phyloP scores from a whole-genome alignment of 2,888 invertebrate species.

The Stenoptilia bipunctidactyla region DNA sequence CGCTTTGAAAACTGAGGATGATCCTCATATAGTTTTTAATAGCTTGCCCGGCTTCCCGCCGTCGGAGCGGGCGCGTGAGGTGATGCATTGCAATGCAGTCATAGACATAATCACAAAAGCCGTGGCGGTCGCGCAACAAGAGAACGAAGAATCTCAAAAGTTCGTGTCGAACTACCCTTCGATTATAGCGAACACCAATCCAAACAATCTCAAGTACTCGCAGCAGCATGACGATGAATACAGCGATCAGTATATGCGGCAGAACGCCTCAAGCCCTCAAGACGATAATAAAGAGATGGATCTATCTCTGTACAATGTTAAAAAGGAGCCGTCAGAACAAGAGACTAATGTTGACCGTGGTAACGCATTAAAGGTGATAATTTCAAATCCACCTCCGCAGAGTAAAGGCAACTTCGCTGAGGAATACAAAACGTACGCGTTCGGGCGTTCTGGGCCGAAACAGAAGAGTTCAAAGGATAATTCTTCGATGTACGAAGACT shows the following conservation, averaged over 20 bases:
- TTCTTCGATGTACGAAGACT: constrained; percentile 57
- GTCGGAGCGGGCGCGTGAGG: constrained; percentile 64
- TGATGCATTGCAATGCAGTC: constrained; percentile 65
- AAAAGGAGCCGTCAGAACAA: constrained; percentile 44
- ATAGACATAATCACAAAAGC: constrained; percentile 67
- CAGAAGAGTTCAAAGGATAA: constrained; percentile 48
- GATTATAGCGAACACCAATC: constrained; percentile 42
- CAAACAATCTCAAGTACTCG: constrained; percentile 30
- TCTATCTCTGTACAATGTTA: constrained; percentile 52
- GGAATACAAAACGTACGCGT: constrained; percentile 35
- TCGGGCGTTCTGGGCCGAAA: neutral
- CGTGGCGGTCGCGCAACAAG: constrained; percentile 62
- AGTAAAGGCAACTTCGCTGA: constrained; percentile 28
- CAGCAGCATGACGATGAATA: constrained; percentile 53
- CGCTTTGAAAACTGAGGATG: constrained; percentile 50
- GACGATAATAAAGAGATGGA: constrained; percentile 63
- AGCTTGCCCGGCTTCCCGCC: constrained; percentile 70
- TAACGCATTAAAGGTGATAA: constrained; percentile 20
- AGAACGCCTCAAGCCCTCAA: constrained; percentile 42
- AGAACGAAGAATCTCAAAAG: constrained; percentile 57
- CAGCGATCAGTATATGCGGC: constrained; percentile 34
- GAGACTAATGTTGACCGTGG: constrained; percentile 31
- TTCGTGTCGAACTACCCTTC: constrained; percentile 41
- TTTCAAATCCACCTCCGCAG: neutral
- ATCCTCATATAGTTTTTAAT: constrained; percentile 71